Base-by-base conservation (phyloP, 2,888 invertebrate species). In the Aphidoletes aphidimyza region DNA sequence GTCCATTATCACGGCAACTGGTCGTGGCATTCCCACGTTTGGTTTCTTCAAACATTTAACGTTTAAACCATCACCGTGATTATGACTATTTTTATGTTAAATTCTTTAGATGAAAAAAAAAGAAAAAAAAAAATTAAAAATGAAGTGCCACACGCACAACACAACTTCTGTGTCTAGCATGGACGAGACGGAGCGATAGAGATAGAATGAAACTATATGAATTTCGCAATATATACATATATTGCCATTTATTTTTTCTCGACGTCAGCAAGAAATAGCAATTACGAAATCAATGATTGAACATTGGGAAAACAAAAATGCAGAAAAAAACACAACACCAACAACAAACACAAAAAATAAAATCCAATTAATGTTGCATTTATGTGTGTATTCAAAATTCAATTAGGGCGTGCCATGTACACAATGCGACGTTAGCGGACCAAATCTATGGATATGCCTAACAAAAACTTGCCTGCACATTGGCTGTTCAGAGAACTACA, bases 391-490 rank as follows among this genome's bases (percentile, higher is more conserved):
- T 39, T 37, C 39, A 47, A 49, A 37, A 30, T 85, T 30, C 83
- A 83, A 86, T 87, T 69, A 93, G 93, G 89, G 89, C 84, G 88
- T 91, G 86, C 89, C 91, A 88, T 97, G 96, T 90, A 92, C 92
- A 85, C 93, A 94, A 87, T 97, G 96, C 88, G 92, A 93, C 54
- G 93, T 92, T 86, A 90, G 92, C 17, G 95, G 95, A 0, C 94
- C 94, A 84, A 95, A 96, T 89, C 91, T 97, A 85, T 97, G 97
- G 97, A 92, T 97, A 85, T 97, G 97, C 88, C 91, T 97, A 85
- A 93, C 94, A 88, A 92, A 93, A 54, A 94, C 94, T 84, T 97
- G 97, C 89, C 92, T 93, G 85, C 94, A 93, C 88, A 92, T 96
- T 81, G 96, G 96, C 85, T 97, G 97, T 90, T 95, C 95, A 2